Base-by-base conservation (phyloP, 2,113 vertebrate genomes). In the Rutilus rutilus region DNA sequence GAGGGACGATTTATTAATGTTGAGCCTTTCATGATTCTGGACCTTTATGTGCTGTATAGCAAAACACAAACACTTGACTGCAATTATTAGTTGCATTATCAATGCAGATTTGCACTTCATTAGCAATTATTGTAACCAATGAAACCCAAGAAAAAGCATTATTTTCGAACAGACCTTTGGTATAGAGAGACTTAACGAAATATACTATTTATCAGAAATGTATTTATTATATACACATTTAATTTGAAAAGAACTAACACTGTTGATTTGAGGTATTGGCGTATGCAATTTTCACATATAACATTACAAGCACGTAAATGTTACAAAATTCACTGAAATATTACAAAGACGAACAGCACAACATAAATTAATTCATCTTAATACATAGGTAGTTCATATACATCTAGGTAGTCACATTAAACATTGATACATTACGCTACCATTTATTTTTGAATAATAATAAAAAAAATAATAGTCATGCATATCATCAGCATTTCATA, bases 261-360 rank as follows among this genome's bases (percentile, higher is more conserved):
- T 71, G 86, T 73, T 91, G 69, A 75, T 80, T 91, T 86, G 94
- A 94, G 93, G 93, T 94, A 94, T 93, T 91, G 92, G 94, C 93
- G 96, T 96, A 96, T 95, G 97, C 92, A 90, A 73, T 93, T 90
- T 92, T 90, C 86, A 87, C 81, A 85, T 19, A 73, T 52, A 85
- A 92, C 89, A 85, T 84, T 25, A 30, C 50, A 87, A 86, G 86
- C 88, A 87, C 86, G 21, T 84, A 76, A 76, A 89, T 85, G 52
- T 85, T 87, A 83, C 85, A 79, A 86, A 86, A 86, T 84, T 80
- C 90, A 90, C 88, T 82, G 77, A 78, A 65, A 82, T 80, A 85
- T 88, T 86, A 52, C 83, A 89, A 89, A 75, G 86, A 86, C 64
- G 36, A 54, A 79, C 62, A 65, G 90, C 71, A 92, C 92, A 93